Evolutionary conservation across 30 jellyfish, hydroid and myxozoan genomes (phyloP).

Genomic region (Chrysaora quinquecirrha): DNA sequence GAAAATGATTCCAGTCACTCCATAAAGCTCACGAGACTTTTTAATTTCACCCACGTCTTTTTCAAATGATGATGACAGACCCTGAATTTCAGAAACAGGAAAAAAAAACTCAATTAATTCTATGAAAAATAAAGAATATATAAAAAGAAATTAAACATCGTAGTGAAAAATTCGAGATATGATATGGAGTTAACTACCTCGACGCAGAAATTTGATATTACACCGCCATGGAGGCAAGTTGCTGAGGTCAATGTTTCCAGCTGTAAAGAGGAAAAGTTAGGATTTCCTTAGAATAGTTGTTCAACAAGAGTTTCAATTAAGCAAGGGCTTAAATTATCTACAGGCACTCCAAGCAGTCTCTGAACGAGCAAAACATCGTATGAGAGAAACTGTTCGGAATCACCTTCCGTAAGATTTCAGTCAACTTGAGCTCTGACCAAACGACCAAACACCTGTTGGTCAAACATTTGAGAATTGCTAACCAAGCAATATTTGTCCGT

Average conservation of each 20-base stretch:
- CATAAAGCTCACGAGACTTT: constrained; percentile 27
- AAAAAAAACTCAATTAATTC: not conserved
- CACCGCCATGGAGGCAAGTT: not conserved
- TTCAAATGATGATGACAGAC: not conserved
- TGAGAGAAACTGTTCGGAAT: not conserved
- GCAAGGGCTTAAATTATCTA: not conserved
- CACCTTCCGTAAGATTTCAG: no score
- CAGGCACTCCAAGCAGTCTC: no score
- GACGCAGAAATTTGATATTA: not conserved
- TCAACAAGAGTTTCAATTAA: no score
- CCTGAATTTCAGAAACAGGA: constrained; percentile 7
- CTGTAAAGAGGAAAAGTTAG: not conserved
- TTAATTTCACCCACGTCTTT: constrained; percentile 5
- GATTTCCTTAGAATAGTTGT: no score
- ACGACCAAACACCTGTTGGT: no score
- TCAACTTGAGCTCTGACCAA: no score
- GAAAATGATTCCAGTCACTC: constrained; percentile 47
- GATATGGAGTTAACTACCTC: not conserved
- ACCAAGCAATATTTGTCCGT: no score
- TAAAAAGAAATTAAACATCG: not conserved
- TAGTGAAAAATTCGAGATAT: not conserved
- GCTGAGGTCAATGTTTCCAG: not conserved
- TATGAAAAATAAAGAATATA: not conserved
- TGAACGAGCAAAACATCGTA: no score
- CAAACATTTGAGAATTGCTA: no score